phyloP scores from a whole-genome alignment of 2,888 invertebrate species.

The Hydropsyche betteni region DNA sequence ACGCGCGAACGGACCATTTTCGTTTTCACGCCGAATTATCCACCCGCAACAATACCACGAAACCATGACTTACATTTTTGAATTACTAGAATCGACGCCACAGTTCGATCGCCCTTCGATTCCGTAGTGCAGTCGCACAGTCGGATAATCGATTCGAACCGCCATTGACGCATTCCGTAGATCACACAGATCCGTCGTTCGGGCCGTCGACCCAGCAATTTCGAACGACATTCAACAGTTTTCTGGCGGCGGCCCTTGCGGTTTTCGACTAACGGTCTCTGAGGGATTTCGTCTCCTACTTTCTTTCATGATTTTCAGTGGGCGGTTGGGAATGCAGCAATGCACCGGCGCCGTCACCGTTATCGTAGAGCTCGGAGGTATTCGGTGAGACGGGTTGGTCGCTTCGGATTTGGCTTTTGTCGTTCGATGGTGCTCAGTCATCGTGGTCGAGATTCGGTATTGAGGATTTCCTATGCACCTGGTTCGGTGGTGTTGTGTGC shows the following conservation, averaged over 20 bases:
- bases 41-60: no score
- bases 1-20: no score
- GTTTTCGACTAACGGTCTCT: slow-evolving; percentile 21
- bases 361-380: neutral
- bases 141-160: slow-evolving; percentile 33
- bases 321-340: slow-evolving; percentile 33
- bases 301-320: slow-evolving; percentile 25
- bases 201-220: neutral
- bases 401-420: slow-evolving; percentile 13
- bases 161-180: slow-evolving; percentile 26
- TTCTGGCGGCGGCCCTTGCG: slow-evolving; percentile 15
- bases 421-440: neutral
- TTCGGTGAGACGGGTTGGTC: neutral
- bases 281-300: slow-evolving; percentile 19
- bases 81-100: no score
- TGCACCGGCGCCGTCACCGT: slow-evolving; percentile 9
- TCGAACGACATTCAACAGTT: neutral
- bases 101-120: slow-evolving; percentile 3
- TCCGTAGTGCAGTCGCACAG: neutral
- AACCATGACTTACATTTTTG: no score
- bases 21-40: no score
- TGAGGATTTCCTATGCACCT: neutral
- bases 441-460: neutral
- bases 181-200: neutral
- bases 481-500: no score